These are phyloP conservation scores for Lasiurus borealis DNA, from an alignment of 2,113 vertebrate species.

Conservation along the genomic window DNA sequence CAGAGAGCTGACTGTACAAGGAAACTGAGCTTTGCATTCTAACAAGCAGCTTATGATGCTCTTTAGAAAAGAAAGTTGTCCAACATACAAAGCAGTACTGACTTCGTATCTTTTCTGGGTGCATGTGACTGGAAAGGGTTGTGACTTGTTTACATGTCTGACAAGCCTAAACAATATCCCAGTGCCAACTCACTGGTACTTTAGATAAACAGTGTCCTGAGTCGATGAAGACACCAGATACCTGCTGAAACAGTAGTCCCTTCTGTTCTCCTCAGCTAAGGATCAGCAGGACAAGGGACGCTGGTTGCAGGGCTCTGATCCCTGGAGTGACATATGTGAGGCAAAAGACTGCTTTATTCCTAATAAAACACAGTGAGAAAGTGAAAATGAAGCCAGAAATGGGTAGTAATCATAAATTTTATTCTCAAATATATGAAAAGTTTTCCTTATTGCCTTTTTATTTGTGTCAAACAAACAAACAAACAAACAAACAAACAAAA, in stretches of 20 bases:
- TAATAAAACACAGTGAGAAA: background rate
- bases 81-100: background rate
- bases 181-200: background rate
- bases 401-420: background rate
- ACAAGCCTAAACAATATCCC: background rate
- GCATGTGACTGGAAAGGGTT: background rate
- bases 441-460: background rate
- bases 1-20: background rate
- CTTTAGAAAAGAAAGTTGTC: background rate
- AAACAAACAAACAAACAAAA: no score
- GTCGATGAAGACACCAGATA: background rate
- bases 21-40: background rate
- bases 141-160: no score
- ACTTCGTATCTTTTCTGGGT: background rate
- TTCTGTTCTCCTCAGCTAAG: background rate
- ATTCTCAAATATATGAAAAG: background rate
- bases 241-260: background rate
- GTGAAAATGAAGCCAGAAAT: no score
- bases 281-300: background rate
- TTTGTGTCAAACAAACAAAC: background rate
- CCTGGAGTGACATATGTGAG: background rate
- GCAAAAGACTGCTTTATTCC: background rate
- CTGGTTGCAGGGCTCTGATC: background rate
- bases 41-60: background rate
- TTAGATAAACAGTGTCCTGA: background rate